These are phyloP conservation scores for Trissoscelio sp. DNA, from an alignment of 2,888 invertebrate genomes.

Conservation along the genomic window DNA sequence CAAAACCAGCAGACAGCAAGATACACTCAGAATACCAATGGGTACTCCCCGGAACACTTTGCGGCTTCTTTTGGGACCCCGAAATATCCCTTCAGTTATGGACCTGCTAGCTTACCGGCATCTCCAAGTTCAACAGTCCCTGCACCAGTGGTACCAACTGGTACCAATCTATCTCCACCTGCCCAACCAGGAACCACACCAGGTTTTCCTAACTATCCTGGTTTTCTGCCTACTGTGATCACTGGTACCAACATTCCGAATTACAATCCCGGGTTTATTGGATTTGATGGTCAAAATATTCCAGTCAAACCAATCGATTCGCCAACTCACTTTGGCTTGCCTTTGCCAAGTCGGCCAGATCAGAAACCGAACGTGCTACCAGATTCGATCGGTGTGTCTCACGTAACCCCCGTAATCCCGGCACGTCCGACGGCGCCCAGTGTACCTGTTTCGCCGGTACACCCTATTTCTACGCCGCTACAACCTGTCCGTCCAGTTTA, in stretches of 20 bases:
- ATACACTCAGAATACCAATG: conserved; percentile 75
- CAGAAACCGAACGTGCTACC: conserved; percentile 69
- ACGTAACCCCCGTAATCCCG: conserved; percentile 64
- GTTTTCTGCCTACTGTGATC: conserved; percentile 77
- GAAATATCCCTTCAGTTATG: conserved; percentile 72
- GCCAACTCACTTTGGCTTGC: conserved; percentile 79
- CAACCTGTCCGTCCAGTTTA: conserved; percentile 64
- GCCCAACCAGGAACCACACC: conserved; percentile 39
- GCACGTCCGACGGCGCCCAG: conserved; percentile 56
- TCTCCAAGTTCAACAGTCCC: conserved; percentile 58
- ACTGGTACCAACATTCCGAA: conserved; percentile 69
- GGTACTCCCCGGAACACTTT: conserved; percentile 71
- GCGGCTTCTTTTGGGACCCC: conserved; percentile 65
- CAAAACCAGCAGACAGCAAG: conserved; percentile 65
- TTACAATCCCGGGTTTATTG: conserved; percentile 34
- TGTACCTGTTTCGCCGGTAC: conserved; percentile 68
- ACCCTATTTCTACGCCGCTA: conserved; percentile 60
- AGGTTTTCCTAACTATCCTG: conserved; percentile 75
- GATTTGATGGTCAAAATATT: conserved; percentile 19
- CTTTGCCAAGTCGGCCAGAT: conserved; percentile 73
- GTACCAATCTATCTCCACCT: no score
- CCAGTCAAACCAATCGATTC: conserved; percentile 70
- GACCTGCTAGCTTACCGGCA: conserved; percentile 68
- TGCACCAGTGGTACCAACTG: not conserved
- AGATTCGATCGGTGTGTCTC: conserved; percentile 32